Evolutionary conservation across 2,888 invertebrate species (phyloP).

Genomic region (Andrena chrysosceles): DNA sequence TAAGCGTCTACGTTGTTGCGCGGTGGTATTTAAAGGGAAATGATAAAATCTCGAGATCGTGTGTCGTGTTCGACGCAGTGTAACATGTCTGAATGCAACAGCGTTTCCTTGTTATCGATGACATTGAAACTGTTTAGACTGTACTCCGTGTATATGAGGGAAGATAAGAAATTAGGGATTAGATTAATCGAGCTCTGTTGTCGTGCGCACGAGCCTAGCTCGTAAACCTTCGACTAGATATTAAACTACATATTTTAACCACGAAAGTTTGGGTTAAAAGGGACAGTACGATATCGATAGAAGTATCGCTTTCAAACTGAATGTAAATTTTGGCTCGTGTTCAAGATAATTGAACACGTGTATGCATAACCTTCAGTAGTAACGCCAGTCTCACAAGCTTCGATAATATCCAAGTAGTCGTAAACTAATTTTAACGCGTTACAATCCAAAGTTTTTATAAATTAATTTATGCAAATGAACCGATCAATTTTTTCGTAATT

Average conservation of each 20-base stretch:
- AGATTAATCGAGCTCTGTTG: not conserved
- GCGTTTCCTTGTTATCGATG: slow-evolving; percentile 33
- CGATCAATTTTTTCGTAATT: too few relatives aligned
- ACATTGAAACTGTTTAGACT: slow-evolving; percentile 1
- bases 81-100: not conserved
- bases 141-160: not conserved
- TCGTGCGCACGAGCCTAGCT: not conserved
- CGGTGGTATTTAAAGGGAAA: not conserved
- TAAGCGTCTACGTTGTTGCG: slow-evolving; percentile 45
- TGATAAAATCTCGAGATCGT: not conserved
- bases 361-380: not conserved
- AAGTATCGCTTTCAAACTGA: not conserved
- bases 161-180: slow-evolving; percentile 34
- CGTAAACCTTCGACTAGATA: not conserved
- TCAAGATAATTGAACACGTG: not conserved
- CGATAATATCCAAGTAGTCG: not conserved
- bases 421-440: not conserved
- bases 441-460: too few relatives aligned
- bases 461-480: too few relatives aligned
- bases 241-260: not conserved
- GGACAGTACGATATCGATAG: not conserved
- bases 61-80: not conserved
- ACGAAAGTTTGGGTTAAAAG: not conserved
- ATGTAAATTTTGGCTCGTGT: not conserved
- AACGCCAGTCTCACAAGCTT: not conserved